Base-by-base conservation (phyloP, 2,797 vertebrate species). In the Psittacula derbiana region DNA sequence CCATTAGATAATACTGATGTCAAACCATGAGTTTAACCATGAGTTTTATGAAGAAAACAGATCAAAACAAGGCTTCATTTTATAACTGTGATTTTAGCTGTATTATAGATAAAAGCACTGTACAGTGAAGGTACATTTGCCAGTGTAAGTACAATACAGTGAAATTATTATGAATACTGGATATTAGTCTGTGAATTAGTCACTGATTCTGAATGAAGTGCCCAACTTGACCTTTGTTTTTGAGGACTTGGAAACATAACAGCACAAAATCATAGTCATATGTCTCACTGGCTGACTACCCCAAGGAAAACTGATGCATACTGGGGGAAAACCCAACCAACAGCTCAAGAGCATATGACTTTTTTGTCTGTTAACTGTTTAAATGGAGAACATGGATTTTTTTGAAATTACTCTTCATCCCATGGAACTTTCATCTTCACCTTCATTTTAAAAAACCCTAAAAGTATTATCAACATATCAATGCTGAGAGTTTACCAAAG, bases 401-500 rank as follows among this genome's bases (percentile, higher is more conserved):
- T 83, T 40, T 53, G 23, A 65, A 79, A 49, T 15, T 10, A 52
- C 30, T 14, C 30, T 15, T 46, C 21, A 40, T 62, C 47, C 33
- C 18, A 13, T 4, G 40, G 24, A 80, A 23, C 20, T 53, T 61
- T 72, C 33, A 40, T 17, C 23, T 69, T 17, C 52, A 50, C 30
- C 52, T 70, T 21, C 33, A 36, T 27, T 66, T 44, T 6, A 7
- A 41, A 49, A 66, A 23, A 40, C 23, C 0, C 7, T 1, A 2
- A 52, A 47, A 38, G 52, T 38, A 31, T 7, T 33, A n/a, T 15
- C 43, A 21, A 58, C 7, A 10, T 4, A 33, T 10, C 8, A 10
- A 8, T 4, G 43, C 64, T 43, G 52, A 62, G 55, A 86, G 47
- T 97, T 97, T 98, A 99, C 99, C 98, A 99, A 97, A 53, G 97